Evolutionary conservation across 2,113 vertebrate genomes (phyloP), one percentile per base, ranked within the genome.

Genomic region (Equus quagga): DNA sequence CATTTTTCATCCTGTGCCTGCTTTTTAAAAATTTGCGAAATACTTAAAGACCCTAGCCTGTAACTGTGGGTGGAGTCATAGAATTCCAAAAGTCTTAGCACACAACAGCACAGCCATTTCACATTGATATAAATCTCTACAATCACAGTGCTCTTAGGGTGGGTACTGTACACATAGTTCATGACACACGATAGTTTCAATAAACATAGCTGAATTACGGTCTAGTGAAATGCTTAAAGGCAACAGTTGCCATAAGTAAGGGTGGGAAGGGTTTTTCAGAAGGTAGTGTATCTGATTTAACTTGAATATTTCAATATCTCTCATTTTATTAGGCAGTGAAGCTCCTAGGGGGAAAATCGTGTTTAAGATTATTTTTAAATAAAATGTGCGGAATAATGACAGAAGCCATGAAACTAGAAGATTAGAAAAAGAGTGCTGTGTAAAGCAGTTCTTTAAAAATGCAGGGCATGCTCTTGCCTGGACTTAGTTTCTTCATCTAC

Each of bases 301-400:
- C 26, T 91, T 80, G 70, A 83, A 70, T 87, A 96, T 94, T 97
- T 84, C n/a, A 96, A 36, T 79, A 75, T 90, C 41, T 87, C 67
- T 73, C 81, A 93, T 79, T 94, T 97, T 90, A 84, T 96, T 90
- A 94, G 80, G 46, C 49, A 73, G 28, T 96, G 70, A 96, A 90
- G 19, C 41, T 93, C 70, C 76, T 84, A n/a, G 31, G 49, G 49
- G 26, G n/a, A 58, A 89, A 96, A 93, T 54, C 70, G 64, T 81
- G 69, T 88, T 94, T 91, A 83, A 84, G 81, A 97, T 96, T 87
- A 96, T 94, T 96, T 98, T 95, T 93, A 90, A 98, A 93, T 96
- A 96, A 94, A 46, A 88, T 80, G 44, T 91, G 80, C 31, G 36
- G 41, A 86, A 79, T 94, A 94, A 91, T 91, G 85, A 93, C 33